A percentile compares a stretch with the other conserved stretches of the same genome.
These are phyloP conservation scores for Phocoena sinus DNA, from an alignment of 2,113 vertebrate species.

Conservation along the genomic window DNA sequence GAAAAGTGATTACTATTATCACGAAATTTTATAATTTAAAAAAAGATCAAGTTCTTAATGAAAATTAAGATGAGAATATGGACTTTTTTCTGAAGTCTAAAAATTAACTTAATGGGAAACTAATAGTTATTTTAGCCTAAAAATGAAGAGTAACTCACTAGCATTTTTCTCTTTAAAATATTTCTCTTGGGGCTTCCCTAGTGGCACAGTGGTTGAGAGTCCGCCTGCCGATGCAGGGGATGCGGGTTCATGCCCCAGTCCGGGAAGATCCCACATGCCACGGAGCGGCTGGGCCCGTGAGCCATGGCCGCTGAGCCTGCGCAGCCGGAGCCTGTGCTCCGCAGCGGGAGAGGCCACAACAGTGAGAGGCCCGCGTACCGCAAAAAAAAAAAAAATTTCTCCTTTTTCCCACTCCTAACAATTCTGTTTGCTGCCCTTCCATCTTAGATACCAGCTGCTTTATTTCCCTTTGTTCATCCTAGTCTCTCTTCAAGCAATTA, in stretches of 20 bases:
- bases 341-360: no score
- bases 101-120: background rate
- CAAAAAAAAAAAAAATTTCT: background rate
- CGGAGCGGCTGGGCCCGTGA: no score
- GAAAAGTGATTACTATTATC: background rate
- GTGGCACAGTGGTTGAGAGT: no score
- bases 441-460: background rate
- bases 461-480: background rate
- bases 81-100: constrained; percentile 1
- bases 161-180: background rate
- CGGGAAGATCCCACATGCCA: no score
- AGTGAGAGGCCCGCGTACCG: no score
- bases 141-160: background rate
- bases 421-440: background rate
- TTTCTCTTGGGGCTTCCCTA: background rate
- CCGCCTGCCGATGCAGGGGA: no score
- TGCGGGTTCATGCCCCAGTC: no score
- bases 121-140: background rate
- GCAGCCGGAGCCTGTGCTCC: no score
- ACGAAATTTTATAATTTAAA: constrained; percentile 14
- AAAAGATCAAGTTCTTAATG: background rate
- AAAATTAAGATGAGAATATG: background rate
- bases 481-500: background rate
- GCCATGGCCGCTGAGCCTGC: no score
- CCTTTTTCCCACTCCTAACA: background rate